These are phyloP conservation scores for Plodia interpunctella DNA, from an alignment of 1,140 invertebrate genomes.

Conservation along the genomic window DNA sequence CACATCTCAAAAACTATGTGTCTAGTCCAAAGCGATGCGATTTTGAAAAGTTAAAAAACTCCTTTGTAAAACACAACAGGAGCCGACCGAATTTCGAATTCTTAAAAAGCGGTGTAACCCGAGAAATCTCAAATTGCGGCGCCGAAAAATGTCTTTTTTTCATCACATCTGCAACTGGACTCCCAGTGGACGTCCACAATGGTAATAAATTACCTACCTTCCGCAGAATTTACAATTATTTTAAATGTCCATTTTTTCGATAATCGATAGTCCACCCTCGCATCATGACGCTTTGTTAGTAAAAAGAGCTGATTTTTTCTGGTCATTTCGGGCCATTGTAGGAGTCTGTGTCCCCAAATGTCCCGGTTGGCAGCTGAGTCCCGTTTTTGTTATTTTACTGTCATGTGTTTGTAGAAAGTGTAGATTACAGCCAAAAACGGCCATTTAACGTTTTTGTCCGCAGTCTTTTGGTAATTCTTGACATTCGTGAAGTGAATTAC, in stretches of 20 bases:
- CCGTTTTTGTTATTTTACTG: conserved; percentile 33
- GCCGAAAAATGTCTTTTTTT: conserved; percentile 24
- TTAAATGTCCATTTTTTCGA: conserved; percentile 48
- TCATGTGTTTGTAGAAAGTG: conserved; percentile 29
- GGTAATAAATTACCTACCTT: conserved; percentile 60
- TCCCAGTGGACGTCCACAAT: conserved; percentile 44
- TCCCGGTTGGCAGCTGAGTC: conserved; percentile 54
- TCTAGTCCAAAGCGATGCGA: background rate
- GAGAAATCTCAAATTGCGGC: background rate
- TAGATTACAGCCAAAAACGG: conserved; percentile 22
- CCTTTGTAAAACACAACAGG: too few species aligned
- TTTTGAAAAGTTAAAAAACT: background rate
- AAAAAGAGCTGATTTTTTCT: conserved; percentile 59
- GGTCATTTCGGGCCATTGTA: conserved; percentile 64
- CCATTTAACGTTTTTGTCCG: background rate
- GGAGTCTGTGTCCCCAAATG: conserved; percentile 55
- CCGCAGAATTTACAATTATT: conserved; percentile 56
- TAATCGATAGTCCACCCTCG: conserved; percentile 64
- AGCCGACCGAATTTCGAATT: too few species aligned
- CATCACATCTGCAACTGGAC: conserved; percentile 60
- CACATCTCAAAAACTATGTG: too few species aligned
- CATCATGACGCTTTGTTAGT: conserved; percentile 47
- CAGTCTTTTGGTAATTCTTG: background rate
- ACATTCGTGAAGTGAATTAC: background rate
- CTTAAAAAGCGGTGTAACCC: background rate